These are phyloP conservation scores for Oppia nitens DNA, from an alignment of 1,140 invertebrate genomes.

Conservation along the genomic window DNA sequence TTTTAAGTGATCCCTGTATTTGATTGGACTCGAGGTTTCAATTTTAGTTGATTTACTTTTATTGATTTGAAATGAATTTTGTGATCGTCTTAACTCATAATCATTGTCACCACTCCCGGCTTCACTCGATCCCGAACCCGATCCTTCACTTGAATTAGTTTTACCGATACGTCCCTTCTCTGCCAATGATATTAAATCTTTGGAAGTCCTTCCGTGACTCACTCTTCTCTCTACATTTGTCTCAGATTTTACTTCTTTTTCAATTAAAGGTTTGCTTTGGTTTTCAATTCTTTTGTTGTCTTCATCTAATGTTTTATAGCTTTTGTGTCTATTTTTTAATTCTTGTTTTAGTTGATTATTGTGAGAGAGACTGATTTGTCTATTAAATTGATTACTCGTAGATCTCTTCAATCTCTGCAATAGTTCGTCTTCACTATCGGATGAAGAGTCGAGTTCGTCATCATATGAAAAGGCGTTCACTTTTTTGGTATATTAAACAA, in stretches of 20 bases:
- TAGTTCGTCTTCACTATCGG: slow-evolving; percentile 58
- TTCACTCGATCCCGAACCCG: slow-evolving; percentile 9
- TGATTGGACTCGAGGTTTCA: background rate
- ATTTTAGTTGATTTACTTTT: background rate
- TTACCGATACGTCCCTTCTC: slow-evolving; percentile 37
- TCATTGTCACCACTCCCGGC: slow-evolving; percentile 9
- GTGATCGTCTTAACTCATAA: background rate
- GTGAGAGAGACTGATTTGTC: background rate
- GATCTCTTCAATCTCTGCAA: slow-evolving; percentile 38
- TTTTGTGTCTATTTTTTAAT: slow-evolving; percentile 8
- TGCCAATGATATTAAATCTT: slow-evolving; percentile 38
- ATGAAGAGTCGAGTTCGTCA: slow-evolving; percentile 43
- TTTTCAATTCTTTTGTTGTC: slow-evolving; percentile 14
- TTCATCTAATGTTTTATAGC: slow-evolving; percentile 5
- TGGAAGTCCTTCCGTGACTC: slow-evolving; percentile 1
- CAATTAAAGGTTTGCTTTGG: background rate
- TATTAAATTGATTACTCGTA: slow-evolving; percentile 23
- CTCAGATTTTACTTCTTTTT: slow-evolving; percentile 1
- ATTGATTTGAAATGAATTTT: background rate
- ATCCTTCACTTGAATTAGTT: slow-evolving; percentile 6
- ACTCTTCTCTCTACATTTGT: background rate
- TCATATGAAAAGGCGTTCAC: slow-evolving; percentile 38
- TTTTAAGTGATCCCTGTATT: background rate
- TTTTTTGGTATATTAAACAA: slow-evolving; percentile 21
- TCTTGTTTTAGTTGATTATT: background rate